Conservation (phyloP, 2,113 vertebrate species). For the Carassius auratus region DNA sequence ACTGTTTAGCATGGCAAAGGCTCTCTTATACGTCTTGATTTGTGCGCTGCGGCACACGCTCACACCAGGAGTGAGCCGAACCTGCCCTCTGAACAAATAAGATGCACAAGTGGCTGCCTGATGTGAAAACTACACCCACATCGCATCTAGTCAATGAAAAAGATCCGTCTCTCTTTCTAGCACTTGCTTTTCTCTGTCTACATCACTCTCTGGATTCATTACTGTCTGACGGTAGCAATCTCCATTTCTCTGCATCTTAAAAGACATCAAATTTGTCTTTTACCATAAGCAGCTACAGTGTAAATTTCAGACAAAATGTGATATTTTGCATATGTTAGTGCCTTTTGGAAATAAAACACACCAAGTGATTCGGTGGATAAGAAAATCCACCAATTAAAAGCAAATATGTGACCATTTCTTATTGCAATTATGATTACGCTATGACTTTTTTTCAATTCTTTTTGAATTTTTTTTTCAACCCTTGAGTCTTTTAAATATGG, state of each 20-base stretch:
- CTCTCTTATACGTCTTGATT: slow-evolving; percentile 72
- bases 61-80: slow-evolving; percentile 69
- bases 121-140: slow-evolving; percentile 75
- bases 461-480: slow-evolving; percentile 70
- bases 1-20: slow-evolving; percentile 94
- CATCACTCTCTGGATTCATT: slow-evolving; percentile 37
- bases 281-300: slow-evolving; percentile 11
- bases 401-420: slow-evolving; percentile 46
- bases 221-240: not conserved
- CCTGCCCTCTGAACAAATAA: slow-evolving; percentile 86
- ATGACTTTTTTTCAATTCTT: not conserved
- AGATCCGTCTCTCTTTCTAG: slow-evolving; percentile 30
- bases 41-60: slow-evolving; percentile 69
- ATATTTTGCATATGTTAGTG: not conserved
- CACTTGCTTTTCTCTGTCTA: not conserved
- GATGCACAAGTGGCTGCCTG: slow-evolving; percentile 81
- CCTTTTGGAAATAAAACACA: not conserved
- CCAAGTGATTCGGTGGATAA: no score
- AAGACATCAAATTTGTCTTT: not conserved
- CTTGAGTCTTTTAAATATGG: slow-evolving; percentile 81
- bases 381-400: not conserved
- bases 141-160: slow-evolving; percentile 48
- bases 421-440: slow-evolving; percentile 25
- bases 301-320: slow-evolving; percentile 9
- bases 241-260: slow-evolving; percentile 11